These are phyloP conservation scores for Lonchura striata DNA, from an alignment of 2,113 vertebrate genomes.

Conservation along the genomic window DNA sequence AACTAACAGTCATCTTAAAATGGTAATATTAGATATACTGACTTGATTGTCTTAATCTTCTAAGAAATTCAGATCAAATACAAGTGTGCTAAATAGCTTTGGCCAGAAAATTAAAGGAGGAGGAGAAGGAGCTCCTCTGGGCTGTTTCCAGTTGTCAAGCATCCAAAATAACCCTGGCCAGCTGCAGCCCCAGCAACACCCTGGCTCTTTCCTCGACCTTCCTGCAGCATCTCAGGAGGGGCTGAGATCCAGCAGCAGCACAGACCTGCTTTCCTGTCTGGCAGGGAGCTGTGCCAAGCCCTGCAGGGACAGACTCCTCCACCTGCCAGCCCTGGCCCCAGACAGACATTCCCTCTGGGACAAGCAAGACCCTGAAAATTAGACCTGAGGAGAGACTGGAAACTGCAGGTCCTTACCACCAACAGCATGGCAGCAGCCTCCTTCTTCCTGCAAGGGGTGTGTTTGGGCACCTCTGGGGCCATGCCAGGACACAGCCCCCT, in stretches of 20 bases:
- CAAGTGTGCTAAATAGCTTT: neutral
- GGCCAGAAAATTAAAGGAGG: neutral
- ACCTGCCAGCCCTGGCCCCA: neutral
- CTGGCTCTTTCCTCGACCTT: neutral
- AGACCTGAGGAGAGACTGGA: neutral
- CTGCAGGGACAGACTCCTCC: neutral
- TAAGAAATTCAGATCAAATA: neutral
- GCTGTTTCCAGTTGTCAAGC: neutral
- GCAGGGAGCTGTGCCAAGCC: neutral
- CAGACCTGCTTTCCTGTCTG: neutral
- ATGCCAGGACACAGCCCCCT: neutral
- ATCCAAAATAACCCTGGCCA: rapidly evolving
- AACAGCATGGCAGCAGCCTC: neutral
- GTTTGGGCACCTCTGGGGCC: neutral
- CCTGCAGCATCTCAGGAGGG: neutral
- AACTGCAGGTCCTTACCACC: neutral
- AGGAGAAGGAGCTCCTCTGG: neutral
- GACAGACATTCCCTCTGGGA: neutral
- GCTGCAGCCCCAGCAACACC: neutral
- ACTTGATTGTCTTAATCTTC: neutral
- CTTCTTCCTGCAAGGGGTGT: neutral
- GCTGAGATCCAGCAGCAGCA: neutral
- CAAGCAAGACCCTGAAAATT: neutral
- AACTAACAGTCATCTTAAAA: neutral
- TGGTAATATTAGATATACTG: neutral